Base-by-base conservation (phyloP, 2,113 vertebrate species). In the Emydura subglobosa region DNA sequence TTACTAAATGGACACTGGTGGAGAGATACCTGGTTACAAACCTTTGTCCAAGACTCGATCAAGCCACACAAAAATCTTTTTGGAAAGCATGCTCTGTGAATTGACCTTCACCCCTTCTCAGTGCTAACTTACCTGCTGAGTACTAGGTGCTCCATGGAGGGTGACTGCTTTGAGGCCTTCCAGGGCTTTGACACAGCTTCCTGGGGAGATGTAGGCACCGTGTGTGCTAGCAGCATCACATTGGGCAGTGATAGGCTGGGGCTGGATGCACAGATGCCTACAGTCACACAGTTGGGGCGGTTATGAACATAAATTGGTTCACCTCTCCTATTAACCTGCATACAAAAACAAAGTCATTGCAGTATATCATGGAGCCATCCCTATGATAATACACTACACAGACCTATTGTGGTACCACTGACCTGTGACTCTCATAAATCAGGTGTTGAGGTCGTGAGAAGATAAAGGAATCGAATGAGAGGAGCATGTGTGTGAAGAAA, bases 291-390 rank as follows among this genome's bases (percentile, higher is more conserved):
- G 90, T 88, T 98, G 92, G 97, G 92, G 81, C 24, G 90, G 54
- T 97, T 98, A 65, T 98, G 96, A 81, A 97, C 27, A 89, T 97
- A 98, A 95, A 97, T 91, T 31, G 91, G 93, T 93, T 98, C 96
- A 1, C 88, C 97, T 97, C 91, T 98, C 92, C 5, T 31, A 83
- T 97, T 98, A 95, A 98, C 95, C 97, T 98, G 78, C 47, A 93
- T 31, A 85, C 80, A 80, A 91, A 93, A 74, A 91, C 93, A 12
- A 91, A 4, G 54, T 5, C 47, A 65, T 83, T 92, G 53, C 24
- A 17, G 5, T 74, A 90, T 59, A 34, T 34, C 7, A 8, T 50
- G 39, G 13, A 39, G 39, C 49, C 12, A 34, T 82, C 5, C 53
- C 85, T 87, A 17, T 85, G 51, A 89, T 39, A 93, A 57, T 59